phyloP scores from a whole-genome alignment of 2,888 invertebrate species.

The Scotopteryx bipunctaria region DNA sequence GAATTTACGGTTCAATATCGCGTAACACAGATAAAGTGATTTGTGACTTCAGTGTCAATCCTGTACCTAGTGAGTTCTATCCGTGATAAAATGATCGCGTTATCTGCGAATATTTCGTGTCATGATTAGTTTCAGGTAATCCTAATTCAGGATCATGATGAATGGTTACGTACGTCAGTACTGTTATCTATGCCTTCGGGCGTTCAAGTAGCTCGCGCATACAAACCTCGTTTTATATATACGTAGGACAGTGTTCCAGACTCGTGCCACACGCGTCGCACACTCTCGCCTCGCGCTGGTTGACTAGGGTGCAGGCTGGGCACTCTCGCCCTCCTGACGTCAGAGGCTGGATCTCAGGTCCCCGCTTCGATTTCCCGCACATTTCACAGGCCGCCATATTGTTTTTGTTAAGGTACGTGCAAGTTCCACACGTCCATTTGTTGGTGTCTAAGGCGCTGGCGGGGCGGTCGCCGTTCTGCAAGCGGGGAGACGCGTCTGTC shows the following conservation, averaged over 20 bases:
- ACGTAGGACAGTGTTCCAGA: slow-evolving; percentile 89
- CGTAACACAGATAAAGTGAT: background rate
- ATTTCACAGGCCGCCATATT: slow-evolving; percentile 87
- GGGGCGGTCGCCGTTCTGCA: slow-evolving; percentile 51
- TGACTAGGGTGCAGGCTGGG: slow-evolving; percentile 89
- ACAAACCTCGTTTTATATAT: slow-evolving; percentile 77
- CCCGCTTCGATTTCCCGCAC: slow-evolving; percentile 87
- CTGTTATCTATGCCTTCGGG: too few relatives aligned
- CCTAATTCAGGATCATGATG: background rate
- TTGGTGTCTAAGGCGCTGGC: slow-evolving; percentile 26
- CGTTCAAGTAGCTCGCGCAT: too few relatives aligned
- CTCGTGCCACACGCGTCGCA: slow-evolving; percentile 88
- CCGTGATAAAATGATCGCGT: too few relatives aligned
- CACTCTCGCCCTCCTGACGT: slow-evolving; percentile 90
- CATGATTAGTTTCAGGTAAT: background rate
- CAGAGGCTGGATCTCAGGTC: slow-evolving; percentile 85
- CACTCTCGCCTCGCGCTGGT: slow-evolving; percentile 84
- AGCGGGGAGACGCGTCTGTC: slow-evolving; percentile 52
- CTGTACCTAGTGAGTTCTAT: too few relatives aligned
- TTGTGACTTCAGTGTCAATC: too few relatives aligned
- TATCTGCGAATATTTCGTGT: too few relatives aligned
- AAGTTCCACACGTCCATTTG: slow-evolving; percentile 88
- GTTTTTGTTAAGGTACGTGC: slow-evolving; percentile 86
- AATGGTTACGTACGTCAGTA: too few relatives aligned
- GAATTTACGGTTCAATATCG: background rate